These are phyloP conservation scores for Crepidodera aurea DNA, from an alignment of 2,888 invertebrate species.

Conservation along the genomic window DNA sequence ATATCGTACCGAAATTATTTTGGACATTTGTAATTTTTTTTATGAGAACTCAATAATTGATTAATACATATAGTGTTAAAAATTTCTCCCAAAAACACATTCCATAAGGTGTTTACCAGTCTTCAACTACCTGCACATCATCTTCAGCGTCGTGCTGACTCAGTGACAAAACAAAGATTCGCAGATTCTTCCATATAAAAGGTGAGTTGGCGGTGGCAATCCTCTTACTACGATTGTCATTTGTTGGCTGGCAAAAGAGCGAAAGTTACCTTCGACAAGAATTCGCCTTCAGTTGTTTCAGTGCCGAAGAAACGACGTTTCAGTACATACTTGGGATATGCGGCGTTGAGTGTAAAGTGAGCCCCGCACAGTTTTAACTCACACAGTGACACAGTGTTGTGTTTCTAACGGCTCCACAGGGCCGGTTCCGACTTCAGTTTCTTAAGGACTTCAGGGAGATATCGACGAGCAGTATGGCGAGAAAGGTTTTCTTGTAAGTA, in stretches of 20 bases:
- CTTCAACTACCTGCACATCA: background rate
- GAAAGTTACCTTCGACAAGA: constrained; percentile 45
- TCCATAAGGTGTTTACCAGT: background rate
- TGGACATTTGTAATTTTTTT: too few relatives aligned
- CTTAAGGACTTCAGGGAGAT: constrained; percentile 15
- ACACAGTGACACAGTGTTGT: constrained; percentile 35
- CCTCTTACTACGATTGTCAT: constrained; percentile 47
- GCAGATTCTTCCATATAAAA: constrained; percentile 48
- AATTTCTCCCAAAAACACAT: background rate
- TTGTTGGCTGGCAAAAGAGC: constrained; percentile 43
- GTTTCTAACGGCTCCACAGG: constrained; percentile 16
- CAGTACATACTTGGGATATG: constrained; percentile 32
- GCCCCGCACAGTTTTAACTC: constrained; percentile 21
- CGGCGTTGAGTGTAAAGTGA: constrained; percentile 39
- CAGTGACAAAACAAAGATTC: constrained; percentile 22
- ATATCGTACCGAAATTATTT: too few relatives aligned
- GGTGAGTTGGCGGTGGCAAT: constrained; percentile 47
- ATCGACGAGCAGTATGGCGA: constrained; percentile 10
- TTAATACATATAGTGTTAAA: too few relatives aligned
- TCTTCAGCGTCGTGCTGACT: background rate
- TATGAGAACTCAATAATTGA: too few relatives aligned
- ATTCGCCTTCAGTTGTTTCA: constrained; percentile 24
- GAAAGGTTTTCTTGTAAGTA: constrained; percentile 23
- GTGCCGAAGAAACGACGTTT: constrained; percentile 18
- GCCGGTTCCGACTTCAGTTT: constrained; percentile 7